Evolutionary conservation across 2,797 vertebrate species (phyloP).

Genomic region (Cryptoblepharus egeriae): DNA sequence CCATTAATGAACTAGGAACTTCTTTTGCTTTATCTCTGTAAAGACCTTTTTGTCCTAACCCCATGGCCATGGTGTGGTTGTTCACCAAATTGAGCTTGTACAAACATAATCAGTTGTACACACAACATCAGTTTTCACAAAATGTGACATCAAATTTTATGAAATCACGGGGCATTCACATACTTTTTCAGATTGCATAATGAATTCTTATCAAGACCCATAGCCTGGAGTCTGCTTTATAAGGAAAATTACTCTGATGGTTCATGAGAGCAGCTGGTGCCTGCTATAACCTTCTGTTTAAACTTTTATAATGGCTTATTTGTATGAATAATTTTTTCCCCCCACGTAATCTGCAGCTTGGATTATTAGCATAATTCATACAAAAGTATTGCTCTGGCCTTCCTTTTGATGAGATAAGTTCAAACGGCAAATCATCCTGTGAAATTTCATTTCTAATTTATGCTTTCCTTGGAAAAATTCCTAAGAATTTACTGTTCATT

Average conservation of each 20-base stretch:
- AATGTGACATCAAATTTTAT: constrained; percentile 46
- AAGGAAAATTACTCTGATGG: constrained; percentile 49
- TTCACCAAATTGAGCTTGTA: constrained; percentile 33
- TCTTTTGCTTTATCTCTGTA: constrained; percentile 40
- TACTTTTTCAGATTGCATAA: constrained; percentile 36
- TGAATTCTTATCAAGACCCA: constrained; percentile 20
- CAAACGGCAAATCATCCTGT: constrained; percentile 20
- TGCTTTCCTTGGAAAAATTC: constrained; percentile 25
- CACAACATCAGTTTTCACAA: constrained; percentile 39
- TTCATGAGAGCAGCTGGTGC: background rate
- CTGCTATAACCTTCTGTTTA: constrained; percentile 35
- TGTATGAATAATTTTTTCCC: constrained; percentile 45
- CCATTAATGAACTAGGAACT: background rate
- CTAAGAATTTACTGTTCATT: background rate
- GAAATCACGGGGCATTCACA: constrained; percentile 47
- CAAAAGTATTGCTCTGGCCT: constrained; percentile 13
- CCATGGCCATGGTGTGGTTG: background rate
- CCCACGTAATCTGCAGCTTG: constrained; percentile 21
- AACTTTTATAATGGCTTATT: constrained; percentile 45
- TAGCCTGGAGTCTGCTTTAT: constrained; percentile 24
- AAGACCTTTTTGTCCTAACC: constrained; percentile 21
- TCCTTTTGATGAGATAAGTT: constrained; percentile 31
- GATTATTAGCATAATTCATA: constrained; percentile 28
- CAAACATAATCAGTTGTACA: constrained; percentile 3
- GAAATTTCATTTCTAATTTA: background rate